These are phyloP conservation scores for Amphipyra berbera DNA, from an alignment of 2,888 invertebrate species.

Conservation along the genomic window DNA sequence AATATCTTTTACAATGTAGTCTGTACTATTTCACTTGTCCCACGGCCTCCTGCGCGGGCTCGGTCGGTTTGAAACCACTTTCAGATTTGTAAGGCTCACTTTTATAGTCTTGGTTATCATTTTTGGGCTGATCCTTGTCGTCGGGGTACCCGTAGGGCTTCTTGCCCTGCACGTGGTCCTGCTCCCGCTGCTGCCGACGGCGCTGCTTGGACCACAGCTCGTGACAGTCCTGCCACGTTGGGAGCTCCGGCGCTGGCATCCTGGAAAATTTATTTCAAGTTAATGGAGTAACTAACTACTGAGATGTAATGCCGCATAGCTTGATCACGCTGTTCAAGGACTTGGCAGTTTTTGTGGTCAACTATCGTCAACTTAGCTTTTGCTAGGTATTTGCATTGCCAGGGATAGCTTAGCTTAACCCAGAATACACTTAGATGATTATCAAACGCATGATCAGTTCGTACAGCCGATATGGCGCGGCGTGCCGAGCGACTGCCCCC, in stretches of 20 bases:
- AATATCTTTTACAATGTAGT: slow-evolving; percentile 62
- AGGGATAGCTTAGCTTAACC: too few relatives aligned
- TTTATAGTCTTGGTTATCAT: slow-evolving; percentile 68
- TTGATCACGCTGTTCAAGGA: neutral
- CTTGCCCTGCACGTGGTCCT: slow-evolving; percentile 89
- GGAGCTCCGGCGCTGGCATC: slow-evolving; percentile 95
- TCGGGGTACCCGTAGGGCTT: slow-evolving; percentile 65
- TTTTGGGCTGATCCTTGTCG: slow-evolving; percentile 50
- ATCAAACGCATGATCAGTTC: too few relatives aligned
- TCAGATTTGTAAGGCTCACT: slow-evolving; percentile 74
- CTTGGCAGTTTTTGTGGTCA: neutral
- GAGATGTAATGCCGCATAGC: slow-evolving; percentile 23
- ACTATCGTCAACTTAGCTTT: too few relatives aligned
- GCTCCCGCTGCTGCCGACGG: slow-evolving; percentile 95
- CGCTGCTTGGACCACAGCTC: slow-evolving; percentile 99
- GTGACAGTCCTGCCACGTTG: slow-evolving; percentile 99
- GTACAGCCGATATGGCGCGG: too few relatives aligned
- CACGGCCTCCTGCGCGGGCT: slow-evolving; percentile 72
- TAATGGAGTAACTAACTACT: slow-evolving; percentile 21
- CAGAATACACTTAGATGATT: too few relatives aligned
- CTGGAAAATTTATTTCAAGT: slow-evolving; percentile 79
- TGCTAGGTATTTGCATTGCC: too few relatives aligned
- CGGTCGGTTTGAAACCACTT: slow-evolving; percentile 72
- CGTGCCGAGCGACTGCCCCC: too few relatives aligned
- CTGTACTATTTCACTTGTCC: slow-evolving; percentile 84